These are phyloP conservation scores for Oriolus oriolus DNA, from an alignment of 2,113 vertebrate genomes.

Conservation along the genomic window DNA sequence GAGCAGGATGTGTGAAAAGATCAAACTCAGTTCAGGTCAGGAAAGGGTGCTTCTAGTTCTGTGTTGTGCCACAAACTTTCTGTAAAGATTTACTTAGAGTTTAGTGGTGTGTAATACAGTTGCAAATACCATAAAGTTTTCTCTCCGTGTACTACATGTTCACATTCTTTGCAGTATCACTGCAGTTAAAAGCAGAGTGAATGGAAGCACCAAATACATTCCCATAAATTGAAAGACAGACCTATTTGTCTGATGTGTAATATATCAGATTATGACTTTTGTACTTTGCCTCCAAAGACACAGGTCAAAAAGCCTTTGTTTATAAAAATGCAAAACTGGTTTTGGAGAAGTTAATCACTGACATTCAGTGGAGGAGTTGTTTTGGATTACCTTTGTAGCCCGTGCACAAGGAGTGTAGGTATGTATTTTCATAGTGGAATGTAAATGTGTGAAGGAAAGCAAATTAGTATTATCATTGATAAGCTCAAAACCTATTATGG, in stretches of 20 bases:
- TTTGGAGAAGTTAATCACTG: neutral
- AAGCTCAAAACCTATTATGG: neutral
- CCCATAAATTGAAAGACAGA: neutral
- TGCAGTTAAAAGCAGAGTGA: neutral
- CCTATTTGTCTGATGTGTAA: neutral
- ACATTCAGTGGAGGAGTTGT: neutral
- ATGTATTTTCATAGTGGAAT: neutral
- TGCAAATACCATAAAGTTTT: neutral
- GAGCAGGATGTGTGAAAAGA: neutral
- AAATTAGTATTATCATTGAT: neutral
- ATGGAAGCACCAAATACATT: neutral
- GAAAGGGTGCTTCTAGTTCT: neutral
- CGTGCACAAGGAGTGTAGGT: neutral
- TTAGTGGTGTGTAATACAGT: neutral
- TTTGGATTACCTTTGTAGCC: neutral
- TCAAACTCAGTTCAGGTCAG: neutral
- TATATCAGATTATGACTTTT: neutral
- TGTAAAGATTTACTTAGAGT: neutral
- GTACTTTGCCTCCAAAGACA: neutral
- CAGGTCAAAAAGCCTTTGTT: neutral
- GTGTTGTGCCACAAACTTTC: neutral
- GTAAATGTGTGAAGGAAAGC: neutral
- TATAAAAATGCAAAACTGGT: neutral
- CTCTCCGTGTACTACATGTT: neutral
- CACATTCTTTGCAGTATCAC: neutral